A percentile compares a stretch with the other conserved stretches of the same genome.
These are phyloP conservation scores for Sialis fuliginosa DNA, from an alignment of 2,888 invertebrate genomes.

Conservation along the genomic window DNA sequence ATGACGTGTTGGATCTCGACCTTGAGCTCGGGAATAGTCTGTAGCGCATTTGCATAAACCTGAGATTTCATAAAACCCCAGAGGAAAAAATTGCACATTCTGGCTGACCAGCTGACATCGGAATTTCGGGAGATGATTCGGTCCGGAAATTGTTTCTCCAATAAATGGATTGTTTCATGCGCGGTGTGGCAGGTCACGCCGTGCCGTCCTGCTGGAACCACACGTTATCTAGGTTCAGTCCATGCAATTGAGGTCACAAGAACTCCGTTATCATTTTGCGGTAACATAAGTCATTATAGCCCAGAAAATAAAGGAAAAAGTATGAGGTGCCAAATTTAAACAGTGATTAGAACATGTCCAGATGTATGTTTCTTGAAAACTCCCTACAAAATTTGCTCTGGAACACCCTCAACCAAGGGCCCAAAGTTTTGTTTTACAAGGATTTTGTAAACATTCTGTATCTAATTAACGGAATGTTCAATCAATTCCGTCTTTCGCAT, in stretches of 20 bases:
- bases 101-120: background rate
- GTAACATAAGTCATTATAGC: background rate
- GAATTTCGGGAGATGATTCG: background rate
- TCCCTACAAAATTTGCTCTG: no score
- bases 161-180: background rate
- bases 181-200: background rate
- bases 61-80: background rate
- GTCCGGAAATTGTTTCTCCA: no score
- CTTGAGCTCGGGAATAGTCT: background rate
- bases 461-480: no score
- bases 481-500: no score
- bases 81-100: background rate
- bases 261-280: background rate
- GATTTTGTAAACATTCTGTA: no score
- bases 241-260: background rate
- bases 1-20: background rate
- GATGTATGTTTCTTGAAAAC: no score
- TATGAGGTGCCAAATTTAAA: no score
- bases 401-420: no score
- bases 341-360: no score
- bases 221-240: background rate
- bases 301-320: no score
- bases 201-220: background rate
- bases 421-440: no score
- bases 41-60: background rate